These are phyloP conservation scores for Cervus canadensis DNA, from an alignment of 2,113 vertebrate genomes.

Conservation along the genomic window DNA sequence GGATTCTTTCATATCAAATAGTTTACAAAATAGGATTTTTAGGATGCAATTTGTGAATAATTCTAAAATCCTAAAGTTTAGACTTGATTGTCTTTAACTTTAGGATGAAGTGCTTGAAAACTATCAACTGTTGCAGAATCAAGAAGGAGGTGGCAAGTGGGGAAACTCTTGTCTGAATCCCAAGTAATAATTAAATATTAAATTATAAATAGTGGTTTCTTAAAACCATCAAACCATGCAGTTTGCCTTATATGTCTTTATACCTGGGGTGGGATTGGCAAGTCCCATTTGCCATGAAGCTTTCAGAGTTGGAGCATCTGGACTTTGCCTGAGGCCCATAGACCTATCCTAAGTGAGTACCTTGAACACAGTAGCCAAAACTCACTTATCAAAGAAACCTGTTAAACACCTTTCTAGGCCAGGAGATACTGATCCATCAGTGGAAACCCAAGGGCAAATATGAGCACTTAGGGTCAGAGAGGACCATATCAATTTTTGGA, in stretches of 20 bases:
- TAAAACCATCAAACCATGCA: background rate
- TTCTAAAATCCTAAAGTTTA: conserved; percentile 10
- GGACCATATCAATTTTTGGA: background rate
- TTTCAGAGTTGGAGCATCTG: background rate
- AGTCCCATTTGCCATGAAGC: background rate
- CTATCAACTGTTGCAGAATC: background rate
- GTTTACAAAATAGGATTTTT: conserved; percentile 5
- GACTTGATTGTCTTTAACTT: background rate
- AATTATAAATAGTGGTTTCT: background rate
- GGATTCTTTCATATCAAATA: background rate
- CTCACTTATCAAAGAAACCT: background rate
- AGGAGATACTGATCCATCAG: background rate
- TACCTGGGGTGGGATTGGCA: background rate
- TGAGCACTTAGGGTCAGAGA: background rate
- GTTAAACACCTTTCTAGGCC: background rate
- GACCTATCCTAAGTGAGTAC: background rate
- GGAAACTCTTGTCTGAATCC: background rate
- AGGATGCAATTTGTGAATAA: background rate
- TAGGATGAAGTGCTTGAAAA: background rate
- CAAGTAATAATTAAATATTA: conserved; percentile 8
- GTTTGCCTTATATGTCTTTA: background rate
- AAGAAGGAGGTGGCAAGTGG: background rate
- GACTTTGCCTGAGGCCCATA: background rate
- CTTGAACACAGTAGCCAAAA: background rate
- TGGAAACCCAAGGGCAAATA: background rate